Evolutionary conservation across 2,113 vertebrate species (phyloP).

Genomic region (Forbesichthys papilliferus): DNA sequence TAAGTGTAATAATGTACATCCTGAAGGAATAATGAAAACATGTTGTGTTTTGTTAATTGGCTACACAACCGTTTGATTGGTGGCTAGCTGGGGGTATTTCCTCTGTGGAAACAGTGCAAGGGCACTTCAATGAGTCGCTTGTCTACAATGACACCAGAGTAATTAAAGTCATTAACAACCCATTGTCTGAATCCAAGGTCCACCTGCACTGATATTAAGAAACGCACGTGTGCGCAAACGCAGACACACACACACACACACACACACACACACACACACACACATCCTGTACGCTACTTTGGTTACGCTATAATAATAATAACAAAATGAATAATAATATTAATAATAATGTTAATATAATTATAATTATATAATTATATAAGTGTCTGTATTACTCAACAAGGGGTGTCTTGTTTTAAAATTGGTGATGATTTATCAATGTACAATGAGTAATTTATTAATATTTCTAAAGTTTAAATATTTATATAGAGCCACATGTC

Average conservation of each 20-base stretch:
- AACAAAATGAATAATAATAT: slow-evolving; percentile 40
- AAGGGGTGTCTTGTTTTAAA: too few species aligned
- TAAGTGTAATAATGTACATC: too few species aligned
- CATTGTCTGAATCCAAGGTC: slow-evolving; percentile 21
- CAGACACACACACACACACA: slow-evolving; percentile 6
- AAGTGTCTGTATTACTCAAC: too few species aligned
- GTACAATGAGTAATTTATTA: too few species aligned
- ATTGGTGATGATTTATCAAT: too few species aligned
- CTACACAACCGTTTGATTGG: not conserved
- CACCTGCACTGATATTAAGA: slow-evolving; percentile 4
- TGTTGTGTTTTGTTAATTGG: not conserved
- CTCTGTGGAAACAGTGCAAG: not conserved
- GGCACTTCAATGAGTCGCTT: not conserved
- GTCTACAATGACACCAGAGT: not conserved
- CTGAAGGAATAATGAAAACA: too few species aligned
- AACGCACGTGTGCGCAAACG: not conserved
- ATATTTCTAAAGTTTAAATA: too few species aligned
- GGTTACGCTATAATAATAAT: too few species aligned
- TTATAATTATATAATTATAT: slow-evolving; percentile 41
- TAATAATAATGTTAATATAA: too few species aligned
- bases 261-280: slow-evolving; percentile 41
- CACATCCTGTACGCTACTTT: not conserved
- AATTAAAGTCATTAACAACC: not conserved
- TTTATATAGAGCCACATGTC: too few species aligned
- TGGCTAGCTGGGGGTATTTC: not conserved